phyloP scores from a whole-genome alignment of 2,797 vertebrate species.

The Sebastes itinus region DNA sequence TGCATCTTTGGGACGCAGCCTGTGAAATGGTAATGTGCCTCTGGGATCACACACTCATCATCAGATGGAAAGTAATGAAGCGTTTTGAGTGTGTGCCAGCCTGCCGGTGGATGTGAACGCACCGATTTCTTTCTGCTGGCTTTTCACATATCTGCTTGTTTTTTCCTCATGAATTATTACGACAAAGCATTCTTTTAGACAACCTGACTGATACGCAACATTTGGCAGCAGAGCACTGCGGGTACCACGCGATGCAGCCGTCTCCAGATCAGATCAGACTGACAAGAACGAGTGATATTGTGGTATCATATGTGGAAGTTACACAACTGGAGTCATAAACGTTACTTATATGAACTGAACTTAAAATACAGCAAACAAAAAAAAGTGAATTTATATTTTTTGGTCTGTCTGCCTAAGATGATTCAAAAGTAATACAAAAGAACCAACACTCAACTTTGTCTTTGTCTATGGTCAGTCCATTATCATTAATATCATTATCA shows the following conservation, averaged over 20 bases:
- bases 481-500: background rate
- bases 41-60: constrained; percentile 23
- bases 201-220: background rate
- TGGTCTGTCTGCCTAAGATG: too few species aligned
- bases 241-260: background rate
- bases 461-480: background rate
- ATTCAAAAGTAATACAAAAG: background rate
- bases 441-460: background rate
- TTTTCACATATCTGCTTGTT: background rate
- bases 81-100: background rate
- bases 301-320: background rate
- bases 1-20: constrained; percentile 8
- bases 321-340: too few species aligned
- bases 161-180: background rate
- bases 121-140: background rate
- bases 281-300: background rate
- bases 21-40: constrained; percentile 20
- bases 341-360: background rate
- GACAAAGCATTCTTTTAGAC: background rate
- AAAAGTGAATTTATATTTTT: background rate
- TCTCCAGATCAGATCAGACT: background rate
- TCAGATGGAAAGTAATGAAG: constrained; percentile 23
- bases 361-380: background rate
- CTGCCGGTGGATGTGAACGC: background rate
- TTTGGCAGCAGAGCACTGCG: background rate